phyloP scores from a whole-genome alignment of 2,113 vertebrate genomes.

The Laterallus jamaicensis region DNA sequence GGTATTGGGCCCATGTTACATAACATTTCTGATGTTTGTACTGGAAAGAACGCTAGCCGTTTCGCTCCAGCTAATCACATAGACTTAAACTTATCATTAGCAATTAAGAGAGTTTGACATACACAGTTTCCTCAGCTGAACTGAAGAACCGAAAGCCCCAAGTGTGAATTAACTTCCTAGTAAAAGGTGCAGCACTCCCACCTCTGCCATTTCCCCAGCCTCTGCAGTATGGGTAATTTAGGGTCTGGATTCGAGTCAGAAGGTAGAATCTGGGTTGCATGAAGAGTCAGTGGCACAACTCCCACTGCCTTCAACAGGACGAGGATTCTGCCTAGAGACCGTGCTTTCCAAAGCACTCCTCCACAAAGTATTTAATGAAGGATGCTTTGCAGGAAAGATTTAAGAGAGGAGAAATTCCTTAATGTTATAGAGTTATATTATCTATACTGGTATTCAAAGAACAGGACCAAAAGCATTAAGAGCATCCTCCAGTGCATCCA shows the following conservation, averaged over 20 bases:
- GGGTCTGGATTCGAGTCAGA: not conserved
- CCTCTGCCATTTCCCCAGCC: not conserved
- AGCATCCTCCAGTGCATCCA: not conserved
- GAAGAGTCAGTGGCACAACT: not conserved
- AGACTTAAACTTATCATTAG: not conserved
- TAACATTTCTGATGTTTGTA: not conserved
- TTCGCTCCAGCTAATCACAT: not conserved
- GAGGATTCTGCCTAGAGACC: not conserved
- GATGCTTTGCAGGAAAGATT: not conserved
- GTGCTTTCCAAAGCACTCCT: not conserved
- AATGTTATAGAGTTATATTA: not conserved
- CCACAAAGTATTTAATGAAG: not conserved
- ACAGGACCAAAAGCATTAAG: not conserved
- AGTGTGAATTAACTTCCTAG: not conserved
- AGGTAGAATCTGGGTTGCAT: not conserved
- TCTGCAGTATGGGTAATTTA: not conserved
- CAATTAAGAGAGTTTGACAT: not conserved
- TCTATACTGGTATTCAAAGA: not conserved
- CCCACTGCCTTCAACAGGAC: not conserved
- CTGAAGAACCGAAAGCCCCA: not conserved
- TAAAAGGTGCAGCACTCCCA: not conserved
- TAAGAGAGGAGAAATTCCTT: not conserved
- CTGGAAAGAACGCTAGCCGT: not conserved
- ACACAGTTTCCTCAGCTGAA: not conserved
- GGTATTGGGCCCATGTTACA: not conserved